phyloP scores from a whole-genome alignment of 2,113 vertebrate genomes.

The Engystomops pustulosus region DNA sequence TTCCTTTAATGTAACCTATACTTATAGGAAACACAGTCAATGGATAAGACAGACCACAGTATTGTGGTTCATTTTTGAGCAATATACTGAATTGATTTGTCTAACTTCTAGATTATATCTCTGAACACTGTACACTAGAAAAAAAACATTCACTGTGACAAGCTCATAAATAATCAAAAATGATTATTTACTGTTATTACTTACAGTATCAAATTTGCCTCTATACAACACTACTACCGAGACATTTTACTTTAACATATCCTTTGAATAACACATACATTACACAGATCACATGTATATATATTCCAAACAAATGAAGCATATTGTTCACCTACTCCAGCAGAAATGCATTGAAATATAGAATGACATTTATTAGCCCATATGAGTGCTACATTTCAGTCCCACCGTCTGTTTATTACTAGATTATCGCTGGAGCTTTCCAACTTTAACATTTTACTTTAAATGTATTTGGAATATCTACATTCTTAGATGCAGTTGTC shows the following conservation, averaged over 20 bases:
- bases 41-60: conserved; percentile 38
- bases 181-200: neutral
- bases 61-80: conserved; percentile 32
- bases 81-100: conserved; percentile 43
- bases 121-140: neutral
- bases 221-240: neutral
- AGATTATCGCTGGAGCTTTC: no score
- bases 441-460: no score
- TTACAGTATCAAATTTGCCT: neutral
- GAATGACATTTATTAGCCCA: no score
- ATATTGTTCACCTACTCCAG: no score
- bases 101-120: conserved; percentile 22
- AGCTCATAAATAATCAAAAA: neutral
- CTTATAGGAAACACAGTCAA: conserved; percentile 43
- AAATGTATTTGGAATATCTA: no score
- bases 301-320: no score
- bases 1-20: conserved; percentile 40
- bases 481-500: no score
- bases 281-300: no score
- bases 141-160: neutral
- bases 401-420: no score
- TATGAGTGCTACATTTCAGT: no score
- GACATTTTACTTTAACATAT: neutral
- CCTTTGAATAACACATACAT: neutral
- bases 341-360: no score